Conservation (phyloP, 2,797 vertebrate species). For the Malurus leucopterus region DNA sequence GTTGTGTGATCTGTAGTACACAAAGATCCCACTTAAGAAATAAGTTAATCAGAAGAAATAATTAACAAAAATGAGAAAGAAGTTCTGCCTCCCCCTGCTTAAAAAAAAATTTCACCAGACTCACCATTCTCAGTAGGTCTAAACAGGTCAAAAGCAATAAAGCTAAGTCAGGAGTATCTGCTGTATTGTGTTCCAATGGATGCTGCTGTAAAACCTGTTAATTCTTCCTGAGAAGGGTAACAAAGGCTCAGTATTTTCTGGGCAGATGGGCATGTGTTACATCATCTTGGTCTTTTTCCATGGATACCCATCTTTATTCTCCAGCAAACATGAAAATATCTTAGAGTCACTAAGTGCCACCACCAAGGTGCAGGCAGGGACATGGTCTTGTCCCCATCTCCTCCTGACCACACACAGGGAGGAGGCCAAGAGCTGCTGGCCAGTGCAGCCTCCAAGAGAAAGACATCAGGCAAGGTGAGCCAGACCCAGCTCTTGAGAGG, state of each 20-base stretch:
- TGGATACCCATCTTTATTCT: not conserved
- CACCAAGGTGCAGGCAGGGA: not conserved
- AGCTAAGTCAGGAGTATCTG: not conserved
- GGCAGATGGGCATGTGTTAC: not conserved
- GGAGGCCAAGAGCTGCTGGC: not conserved
- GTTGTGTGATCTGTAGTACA: not conserved
- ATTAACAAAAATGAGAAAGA: not conserved
- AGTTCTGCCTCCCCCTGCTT: not conserved
- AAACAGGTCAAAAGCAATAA: not conserved
- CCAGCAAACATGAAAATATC: not conserved
- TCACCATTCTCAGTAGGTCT: not conserved
- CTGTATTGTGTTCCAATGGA: not conserved
- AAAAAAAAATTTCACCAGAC: not conserved
- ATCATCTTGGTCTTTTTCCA: not conserved
- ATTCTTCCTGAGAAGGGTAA: not conserved
- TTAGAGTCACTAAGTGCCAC: not conserved
- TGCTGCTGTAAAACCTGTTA: not conserved
- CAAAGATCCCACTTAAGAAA: not conserved
- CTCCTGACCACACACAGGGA: not conserved
- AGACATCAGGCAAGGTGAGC: not conserved
- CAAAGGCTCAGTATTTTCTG: not conserved
- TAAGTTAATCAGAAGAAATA: not conserved
- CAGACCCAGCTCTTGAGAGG: not conserved
- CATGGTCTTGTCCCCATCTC: not conserved
- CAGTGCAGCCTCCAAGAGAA: not conserved